Evolutionary conservation across 2,113 vertebrate species (phyloP), one percentile per base, ranked within the genome.

Genomic region (Sisor rabdophorus): DNA sequence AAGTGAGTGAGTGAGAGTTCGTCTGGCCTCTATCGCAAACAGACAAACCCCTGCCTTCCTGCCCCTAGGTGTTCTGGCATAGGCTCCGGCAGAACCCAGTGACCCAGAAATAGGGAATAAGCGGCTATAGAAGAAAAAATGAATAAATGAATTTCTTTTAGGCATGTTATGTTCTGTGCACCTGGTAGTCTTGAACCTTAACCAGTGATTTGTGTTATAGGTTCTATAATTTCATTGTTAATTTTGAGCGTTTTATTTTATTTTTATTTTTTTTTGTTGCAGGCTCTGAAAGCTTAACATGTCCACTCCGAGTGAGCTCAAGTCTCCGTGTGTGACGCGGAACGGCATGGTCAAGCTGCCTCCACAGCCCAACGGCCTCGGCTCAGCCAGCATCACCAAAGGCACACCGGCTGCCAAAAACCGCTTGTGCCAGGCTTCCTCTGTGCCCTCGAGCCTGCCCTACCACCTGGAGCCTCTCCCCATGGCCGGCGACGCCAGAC

Each of bases 311-410:
- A 91, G 87, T 2, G 95, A 98, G 86, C 93, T 96, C 88, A 98
- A 99, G 93, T 93, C 95, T 88, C 93, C 95, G 86, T 99, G 97
- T 87, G 89, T 98, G 89, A 96, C 95, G 85, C 93, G 97, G 79
- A 98, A 99, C 47, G 96, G 97, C 76, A 91, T 98, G 84, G 95
- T 99, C 87, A 99, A 98, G 91, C 89, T 98, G 79, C 95, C 96
- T 19, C 91, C 95, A 2, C 96, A 97, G 89, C 92, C 97, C 88
- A 99, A 97, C 5, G 93, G 96, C 86, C 91, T 98, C 40, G 95
- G 96, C 58, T 94, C 97, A 0, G 97, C 97, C 79, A 99, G 97
- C 85, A 99, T 99, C 90, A 99, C 97, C 90, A 99, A 99, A 89
- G 97, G 97, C 88, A 98, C 97, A 0, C 97, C 97, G 0, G 97